Base-by-base conservation (phyloP, 2,797 vertebrate genomes). In the Sebastes taczanowskii region DNA sequence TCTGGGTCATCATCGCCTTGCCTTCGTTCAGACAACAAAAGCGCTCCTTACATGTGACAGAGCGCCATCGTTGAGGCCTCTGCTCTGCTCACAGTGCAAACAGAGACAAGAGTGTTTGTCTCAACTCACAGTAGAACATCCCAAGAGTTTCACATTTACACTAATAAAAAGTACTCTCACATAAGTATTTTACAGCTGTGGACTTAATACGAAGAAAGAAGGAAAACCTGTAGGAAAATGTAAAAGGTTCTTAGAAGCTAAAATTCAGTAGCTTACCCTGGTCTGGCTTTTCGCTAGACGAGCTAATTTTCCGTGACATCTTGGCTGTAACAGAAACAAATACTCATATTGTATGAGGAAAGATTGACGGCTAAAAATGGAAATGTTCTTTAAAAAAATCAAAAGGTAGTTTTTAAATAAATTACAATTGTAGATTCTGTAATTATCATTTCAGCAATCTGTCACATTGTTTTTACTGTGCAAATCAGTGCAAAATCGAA, bases 281-380 rank as follows among this genome's bases (percentile, higher is more conserved):
- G 86, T 98, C 97, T 93, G 96, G 93, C 96, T 98, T 99, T 96
- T 99, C 98, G 94, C 95, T 96, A 96, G 97, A 96, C 88, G 97
- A 97, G 96, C 96, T 98, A 97, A 99, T 97, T 96, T 98, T 99
- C 95, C 98, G 97, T 91, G 98, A 99, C 97, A 99, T 98, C 97
- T 97, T 99, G 92, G 98, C 98, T 99, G 97, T 87, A 96, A 96
- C 79, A 95, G 86, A 95, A 90, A 95, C 91, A 95, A 91, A 95
- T 78, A 94, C 71, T 84, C 80, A 87, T 65, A 70, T 74, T 93
- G 94, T 90, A 90, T 46, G 82, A 81, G 77, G 23, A 78, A 78
- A 78, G 4, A 84, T 62, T n/a, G 34, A 49, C 7, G 32, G 22
- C 62, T 76, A 75, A 49, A 66, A 86, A 55, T 27, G 8, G 1